These are phyloP conservation scores for Mustela lutreola DNA, from an alignment of 2,113 vertebrate species.

Conservation along the genomic window DNA sequence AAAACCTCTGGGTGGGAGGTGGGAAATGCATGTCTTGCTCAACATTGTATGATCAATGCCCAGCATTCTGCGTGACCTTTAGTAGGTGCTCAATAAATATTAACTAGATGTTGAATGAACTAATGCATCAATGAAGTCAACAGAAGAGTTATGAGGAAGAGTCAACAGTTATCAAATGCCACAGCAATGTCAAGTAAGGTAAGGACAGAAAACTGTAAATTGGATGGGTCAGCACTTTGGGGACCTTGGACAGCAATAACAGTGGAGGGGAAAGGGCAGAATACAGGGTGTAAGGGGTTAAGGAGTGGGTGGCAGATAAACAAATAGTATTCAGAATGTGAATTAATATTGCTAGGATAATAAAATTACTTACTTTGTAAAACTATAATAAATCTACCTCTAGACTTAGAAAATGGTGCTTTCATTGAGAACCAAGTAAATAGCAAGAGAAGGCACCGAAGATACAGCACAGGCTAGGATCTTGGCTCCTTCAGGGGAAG, in stretches of 20 bases:
- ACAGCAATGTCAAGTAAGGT: not conserved
- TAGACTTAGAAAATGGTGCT: not conserved
- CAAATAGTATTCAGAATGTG: not conserved
- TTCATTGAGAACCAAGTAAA: not conserved
- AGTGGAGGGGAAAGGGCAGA: not conserved
- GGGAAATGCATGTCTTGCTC: not conserved
- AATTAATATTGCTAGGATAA: not conserved
- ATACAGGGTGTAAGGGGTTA: not conserved
- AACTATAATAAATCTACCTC: not conserved
- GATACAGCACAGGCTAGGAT: not conserved
- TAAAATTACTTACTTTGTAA: slow-evolving; percentile 1
- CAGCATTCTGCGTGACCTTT: not conserved
- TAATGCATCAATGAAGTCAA: not conserved
- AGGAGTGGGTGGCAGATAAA: not conserved
- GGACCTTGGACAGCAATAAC: not conserved
- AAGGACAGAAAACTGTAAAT: not conserved
- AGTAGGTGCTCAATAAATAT: not conserved
- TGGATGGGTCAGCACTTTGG: not conserved
- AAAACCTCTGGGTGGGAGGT: not conserved
- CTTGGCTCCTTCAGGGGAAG: not conserved
- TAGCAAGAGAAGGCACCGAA: not conserved
- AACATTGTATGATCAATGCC: not conserved
- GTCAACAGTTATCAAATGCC: not conserved
- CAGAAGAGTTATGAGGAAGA: not conserved
- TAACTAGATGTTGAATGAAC: not conserved